Conservation (phyloP, 2,113 vertebrate species). For the Grallaria varia region DNA sequence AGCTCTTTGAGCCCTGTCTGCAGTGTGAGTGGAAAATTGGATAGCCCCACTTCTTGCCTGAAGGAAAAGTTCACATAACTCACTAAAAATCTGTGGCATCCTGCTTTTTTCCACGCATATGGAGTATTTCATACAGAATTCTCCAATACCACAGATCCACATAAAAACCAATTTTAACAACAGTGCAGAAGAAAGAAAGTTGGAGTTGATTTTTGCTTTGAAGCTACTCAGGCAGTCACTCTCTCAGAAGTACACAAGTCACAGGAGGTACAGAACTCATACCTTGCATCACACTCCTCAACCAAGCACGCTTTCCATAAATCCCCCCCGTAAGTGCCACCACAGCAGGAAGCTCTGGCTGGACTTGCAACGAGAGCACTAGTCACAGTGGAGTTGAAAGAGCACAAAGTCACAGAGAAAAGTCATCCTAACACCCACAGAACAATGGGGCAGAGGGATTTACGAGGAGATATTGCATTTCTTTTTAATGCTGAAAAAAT, state of each 20-base stretch:
- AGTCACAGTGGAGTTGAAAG: background rate
- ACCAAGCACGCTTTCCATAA: background rate
- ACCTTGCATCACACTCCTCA: background rate
- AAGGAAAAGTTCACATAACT: background rate
- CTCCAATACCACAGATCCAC: background rate
- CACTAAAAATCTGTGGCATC: background rate
- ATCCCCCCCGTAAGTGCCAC: background rate
- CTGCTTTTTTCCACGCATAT: background rate
- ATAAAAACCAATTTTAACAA: background rate
- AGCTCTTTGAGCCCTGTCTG: background rate
- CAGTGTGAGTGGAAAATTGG: background rate
- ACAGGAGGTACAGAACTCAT: background rate
- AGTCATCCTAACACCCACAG: background rate
- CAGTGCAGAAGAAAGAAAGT: rapidly evolving
- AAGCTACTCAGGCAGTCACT: background rate
- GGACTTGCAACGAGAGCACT: background rate
- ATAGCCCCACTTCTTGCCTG: background rate
- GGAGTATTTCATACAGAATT: background rate
- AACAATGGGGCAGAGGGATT: background rate
- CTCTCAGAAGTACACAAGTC: background rate
- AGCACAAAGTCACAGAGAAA: background rate
- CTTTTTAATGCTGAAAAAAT: background rate
- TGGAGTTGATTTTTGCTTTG: background rate
- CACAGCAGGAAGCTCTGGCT: background rate
- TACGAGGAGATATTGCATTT: background rate